Evolutionary conservation across 2,113 vertebrate genomes (phyloP).

Genomic region (Agapornis roseicollis): DNA sequence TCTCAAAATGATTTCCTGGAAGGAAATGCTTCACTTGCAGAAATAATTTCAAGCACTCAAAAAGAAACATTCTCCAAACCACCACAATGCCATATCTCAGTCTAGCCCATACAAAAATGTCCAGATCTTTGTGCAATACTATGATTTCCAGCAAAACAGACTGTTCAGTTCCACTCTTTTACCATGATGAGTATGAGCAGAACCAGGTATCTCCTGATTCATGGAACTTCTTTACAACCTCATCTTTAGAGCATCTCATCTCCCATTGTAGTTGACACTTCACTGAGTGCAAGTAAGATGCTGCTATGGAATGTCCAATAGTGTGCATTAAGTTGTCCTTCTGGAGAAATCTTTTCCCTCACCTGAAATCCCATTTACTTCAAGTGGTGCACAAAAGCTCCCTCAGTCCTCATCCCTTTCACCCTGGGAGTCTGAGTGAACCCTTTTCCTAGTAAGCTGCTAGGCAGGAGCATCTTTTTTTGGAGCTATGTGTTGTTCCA

Average conservation of each 20-base stretch:
- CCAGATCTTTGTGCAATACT: not conserved
- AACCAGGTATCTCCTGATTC: not conserved
- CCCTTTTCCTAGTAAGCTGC: not conserved
- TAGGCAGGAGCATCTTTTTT: not conserved
- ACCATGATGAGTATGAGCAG: accelerated
- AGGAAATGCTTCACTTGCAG: not conserved
- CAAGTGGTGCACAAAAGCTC: not conserved
- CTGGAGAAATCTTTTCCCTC: not conserved
- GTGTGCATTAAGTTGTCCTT: not conserved
- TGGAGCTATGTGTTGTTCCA: not conserved
- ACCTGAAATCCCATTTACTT: not conserved
- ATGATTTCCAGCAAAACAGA: not conserved
- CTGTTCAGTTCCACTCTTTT: not conserved
- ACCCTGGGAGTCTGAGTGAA: not conserved
- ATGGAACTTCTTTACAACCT: not conserved
- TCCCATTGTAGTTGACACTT: not conserved
- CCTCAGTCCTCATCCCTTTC: not conserved
- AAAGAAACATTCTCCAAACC: not conserved
- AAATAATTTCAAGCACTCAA: not conserved
- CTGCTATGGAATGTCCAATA: not conserved
- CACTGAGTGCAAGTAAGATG: accelerated
- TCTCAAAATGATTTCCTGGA: not conserved
- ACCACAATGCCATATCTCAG: not conserved
- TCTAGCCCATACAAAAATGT: accelerated
- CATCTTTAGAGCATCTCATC: not conserved